Conservation (phyloP, 2,113 vertebrate genomes). For the Cinclus cinclus region DNA sequence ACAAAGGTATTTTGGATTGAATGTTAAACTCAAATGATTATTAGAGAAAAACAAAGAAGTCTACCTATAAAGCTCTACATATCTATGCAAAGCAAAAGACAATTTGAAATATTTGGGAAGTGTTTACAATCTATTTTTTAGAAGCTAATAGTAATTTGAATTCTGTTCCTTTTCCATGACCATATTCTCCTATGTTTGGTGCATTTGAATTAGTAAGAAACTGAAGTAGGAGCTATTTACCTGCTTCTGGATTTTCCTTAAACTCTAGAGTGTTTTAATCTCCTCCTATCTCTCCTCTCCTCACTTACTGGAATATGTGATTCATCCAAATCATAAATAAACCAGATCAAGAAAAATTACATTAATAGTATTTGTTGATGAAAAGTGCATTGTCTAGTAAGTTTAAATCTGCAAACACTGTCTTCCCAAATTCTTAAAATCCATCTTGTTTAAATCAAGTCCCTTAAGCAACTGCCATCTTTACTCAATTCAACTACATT, state of each 20-base stretch:
- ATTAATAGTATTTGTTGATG: background rate
- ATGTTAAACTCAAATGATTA: background rate
- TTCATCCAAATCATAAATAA: background rate
- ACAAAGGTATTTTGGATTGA: background rate
- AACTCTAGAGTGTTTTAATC: background rate
- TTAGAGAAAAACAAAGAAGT: background rate
- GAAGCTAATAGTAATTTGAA: background rate
- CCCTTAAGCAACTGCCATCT: conserved; percentile 69
- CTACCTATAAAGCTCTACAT: background rate
- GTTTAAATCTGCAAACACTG: background rate
- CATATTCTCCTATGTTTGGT: background rate
- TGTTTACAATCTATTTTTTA: background rate
- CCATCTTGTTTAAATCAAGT: conserved; percentile 56
- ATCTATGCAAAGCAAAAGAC: background rate
- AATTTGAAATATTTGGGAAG: background rate
- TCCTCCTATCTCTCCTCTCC: background rate
- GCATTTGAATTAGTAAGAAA: background rate
- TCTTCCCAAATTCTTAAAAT: conserved; percentile 35
- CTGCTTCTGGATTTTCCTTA: background rate
- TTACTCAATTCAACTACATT: conserved; percentile 74
- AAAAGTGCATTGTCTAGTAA: background rate
- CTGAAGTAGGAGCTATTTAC: background rate
- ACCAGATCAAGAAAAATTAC: background rate
- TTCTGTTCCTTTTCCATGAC: background rate
- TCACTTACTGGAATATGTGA: background rate